Evolutionary conservation across 2,888 invertebrate genomes (phyloP), one percentile per base, ranked within the genome.

Genomic region (Merodon equestris): DNA sequence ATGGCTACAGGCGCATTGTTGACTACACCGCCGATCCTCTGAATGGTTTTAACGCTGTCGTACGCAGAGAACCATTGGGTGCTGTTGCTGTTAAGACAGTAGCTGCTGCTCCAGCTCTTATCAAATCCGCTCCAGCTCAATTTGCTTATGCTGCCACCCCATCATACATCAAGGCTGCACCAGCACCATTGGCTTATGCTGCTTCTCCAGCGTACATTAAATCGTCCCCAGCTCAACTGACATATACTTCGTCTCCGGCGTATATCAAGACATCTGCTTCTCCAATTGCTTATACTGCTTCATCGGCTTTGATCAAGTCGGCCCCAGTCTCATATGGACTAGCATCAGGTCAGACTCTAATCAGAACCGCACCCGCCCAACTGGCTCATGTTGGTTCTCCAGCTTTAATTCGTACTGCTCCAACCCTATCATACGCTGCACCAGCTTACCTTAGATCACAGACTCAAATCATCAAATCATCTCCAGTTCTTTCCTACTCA

Each of bases 11-110:
- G 76, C 89, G 91, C 68, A 89, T 88, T 73, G 91, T 91, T 13
- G 90, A 91, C 58, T 91, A 91, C 85, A 88, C 89, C 18, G 90
- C 90, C 45, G 90, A 91, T 84, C 86, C 88, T 10, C 86, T 88
- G 81, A 89, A 88, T 67, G 91, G 91, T 64, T 91, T 91, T 84
- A 91, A 89, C 77, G 91, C 91, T 61, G 88, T 90, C 44, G 91
- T 91, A 14, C 89, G 89, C 77, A 90, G 89, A 51, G 91, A 91
- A 83, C 90, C 89, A 17, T 84, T 87, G 3, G 81, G 77, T 45
- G 84, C 79, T 9, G 53, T 68, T 34, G 82, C 81, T 38, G 82
- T 82, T 19, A 82, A 83, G 34, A 64, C 83, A 45, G 61, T 77
- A n/a, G 75, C 76, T 19, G 63, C 75, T 47, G 82, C 83, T 68